Evolutionary conservation across 2,888 invertebrate species (phyloP).

Genomic region (Mesorhabditis belari): DNA sequence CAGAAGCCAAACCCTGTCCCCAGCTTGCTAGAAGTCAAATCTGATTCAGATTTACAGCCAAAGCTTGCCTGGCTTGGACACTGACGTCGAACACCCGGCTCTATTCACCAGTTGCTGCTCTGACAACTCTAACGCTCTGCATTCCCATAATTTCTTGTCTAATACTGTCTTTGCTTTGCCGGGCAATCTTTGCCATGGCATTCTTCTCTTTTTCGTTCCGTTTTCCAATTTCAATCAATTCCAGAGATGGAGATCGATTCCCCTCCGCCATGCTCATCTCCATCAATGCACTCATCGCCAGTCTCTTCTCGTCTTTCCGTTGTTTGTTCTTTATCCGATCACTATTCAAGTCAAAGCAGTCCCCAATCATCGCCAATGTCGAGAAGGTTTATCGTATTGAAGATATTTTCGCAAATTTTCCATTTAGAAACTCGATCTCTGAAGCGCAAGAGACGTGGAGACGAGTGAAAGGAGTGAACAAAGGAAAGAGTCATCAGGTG

Average conservation of each 20-base stretch:
- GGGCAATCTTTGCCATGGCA: neutral
- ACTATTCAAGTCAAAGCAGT: neutral
- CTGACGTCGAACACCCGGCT: too few relatives aligned
- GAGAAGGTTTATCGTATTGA: neutral
- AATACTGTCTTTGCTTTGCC: neutral
- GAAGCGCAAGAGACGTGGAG: neutral
- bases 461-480: neutral
- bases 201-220: neutral
- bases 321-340: constrained; percentile 26
- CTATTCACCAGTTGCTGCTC: too few relatives aligned
- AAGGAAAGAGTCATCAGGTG: neutral
- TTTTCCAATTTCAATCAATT: neutral
- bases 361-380: neutral
- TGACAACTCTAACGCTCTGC: too few relatives aligned
- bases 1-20: too few relatives aligned
- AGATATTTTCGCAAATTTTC: too few relatives aligned
- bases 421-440: neutral
- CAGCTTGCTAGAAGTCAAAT: too few relatives aligned
- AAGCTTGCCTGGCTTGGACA: too few relatives aligned
- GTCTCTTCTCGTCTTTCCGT: constrained; percentile 32
- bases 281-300: constrained; percentile 20
- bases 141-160: too few relatives aligned
- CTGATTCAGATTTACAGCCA: too few relatives aligned
- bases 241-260: constrained; percentile 34
- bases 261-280: constrained; percentile 3